Conservation (phyloP, 2,888 invertebrate species). For the Chrysolina oricalcia region DNA sequence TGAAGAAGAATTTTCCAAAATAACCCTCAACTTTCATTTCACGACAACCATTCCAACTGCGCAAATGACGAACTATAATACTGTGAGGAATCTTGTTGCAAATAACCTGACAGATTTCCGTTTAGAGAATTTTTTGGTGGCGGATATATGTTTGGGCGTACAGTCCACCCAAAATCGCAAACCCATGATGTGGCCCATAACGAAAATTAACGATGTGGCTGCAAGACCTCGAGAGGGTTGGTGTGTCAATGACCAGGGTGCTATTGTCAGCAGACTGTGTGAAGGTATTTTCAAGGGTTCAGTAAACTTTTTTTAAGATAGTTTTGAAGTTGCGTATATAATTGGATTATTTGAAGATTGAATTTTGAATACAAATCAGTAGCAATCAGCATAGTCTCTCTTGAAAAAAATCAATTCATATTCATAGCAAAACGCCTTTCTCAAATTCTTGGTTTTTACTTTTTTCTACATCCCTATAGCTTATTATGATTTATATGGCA, state of each 20-base stretch:
- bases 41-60: constrained; percentile 22
- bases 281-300: constrained; percentile 64
- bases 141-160: constrained; percentile 49
- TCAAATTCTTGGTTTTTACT: background rate
- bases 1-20: constrained; percentile 48
- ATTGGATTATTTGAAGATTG: too few species aligned
- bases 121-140: constrained; percentile 46
- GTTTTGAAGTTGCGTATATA: too few species aligned
- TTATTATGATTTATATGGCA: too few species aligned
- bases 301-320: too few species aligned
- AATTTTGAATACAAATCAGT: too few species aligned
- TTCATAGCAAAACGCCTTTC: background rate
- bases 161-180: constrained; percentile 17
- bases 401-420: too few species aligned
- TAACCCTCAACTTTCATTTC: constrained; percentile 58
- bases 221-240: constrained; percentile 51
- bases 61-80: background rate
- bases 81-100: background rate
- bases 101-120: constrained; percentile 22
- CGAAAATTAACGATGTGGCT: constrained; percentile 29
- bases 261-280: constrained; percentile 75
- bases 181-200: constrained; percentile 54
- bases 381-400: too few species aligned
- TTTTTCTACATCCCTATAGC: background rate
- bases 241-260: constrained; percentile 75